Conservation (phyloP, 2,797 vertebrate genomes). For the Enteromius thamalakanensis region DNA sequence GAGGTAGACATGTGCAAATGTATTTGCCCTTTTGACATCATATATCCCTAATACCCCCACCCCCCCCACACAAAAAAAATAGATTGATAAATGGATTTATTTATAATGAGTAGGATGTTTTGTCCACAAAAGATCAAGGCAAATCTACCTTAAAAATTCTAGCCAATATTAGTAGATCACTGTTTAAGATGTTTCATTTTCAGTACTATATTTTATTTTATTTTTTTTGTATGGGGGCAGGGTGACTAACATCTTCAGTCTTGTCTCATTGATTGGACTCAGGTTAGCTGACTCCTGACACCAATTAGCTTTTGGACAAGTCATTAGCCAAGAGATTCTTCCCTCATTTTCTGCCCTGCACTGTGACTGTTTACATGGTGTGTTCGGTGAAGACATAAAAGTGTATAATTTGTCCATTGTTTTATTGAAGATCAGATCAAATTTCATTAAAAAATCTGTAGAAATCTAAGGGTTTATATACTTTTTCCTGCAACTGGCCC, state of each 20-base stretch:
- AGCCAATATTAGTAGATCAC: neutral
- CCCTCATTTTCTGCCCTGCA: neutral
- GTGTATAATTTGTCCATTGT: neutral
- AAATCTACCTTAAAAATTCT: neutral
- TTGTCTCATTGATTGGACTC: constrained; percentile 25
- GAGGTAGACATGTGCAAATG: neutral
- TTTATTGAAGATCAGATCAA: constrained; percentile 11
- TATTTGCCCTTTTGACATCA: neutral
- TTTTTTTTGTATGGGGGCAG: neutral
- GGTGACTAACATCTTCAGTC: neutral
- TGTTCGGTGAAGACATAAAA: constrained; percentile 4
- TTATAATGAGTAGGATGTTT: neutral
- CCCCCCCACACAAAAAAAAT: too few relatives aligned
- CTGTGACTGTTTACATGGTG: neutral
- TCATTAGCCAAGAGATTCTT: constrained; percentile 20
- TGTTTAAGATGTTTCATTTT: neutral
- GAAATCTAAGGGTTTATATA: neutral
- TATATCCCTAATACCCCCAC: neutral
- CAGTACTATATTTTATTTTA: neutral
- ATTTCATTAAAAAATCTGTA: neutral
- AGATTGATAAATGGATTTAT: neutral
- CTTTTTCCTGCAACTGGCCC: neutral
- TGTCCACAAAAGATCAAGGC: neutral
- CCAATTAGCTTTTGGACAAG: constrained; percentile 31
- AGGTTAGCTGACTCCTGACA: constrained; percentile 36